Evolutionary conservation across 2,113 vertebrate species (phyloP).

Genomic region (Sylvilagus bachmani): DNA sequence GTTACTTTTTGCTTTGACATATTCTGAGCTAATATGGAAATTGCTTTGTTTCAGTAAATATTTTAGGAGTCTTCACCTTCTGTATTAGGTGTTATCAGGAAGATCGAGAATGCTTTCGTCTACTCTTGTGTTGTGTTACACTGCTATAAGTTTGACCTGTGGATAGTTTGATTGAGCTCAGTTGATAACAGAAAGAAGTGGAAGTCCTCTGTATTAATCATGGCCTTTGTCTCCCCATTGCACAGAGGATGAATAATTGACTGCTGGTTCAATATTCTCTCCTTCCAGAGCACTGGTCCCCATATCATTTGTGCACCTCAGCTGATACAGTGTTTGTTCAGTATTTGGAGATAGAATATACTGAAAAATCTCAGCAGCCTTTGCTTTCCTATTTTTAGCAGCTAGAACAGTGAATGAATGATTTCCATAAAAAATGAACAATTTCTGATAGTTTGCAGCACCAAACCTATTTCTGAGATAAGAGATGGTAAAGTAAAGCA

Average conservation of each 20-base stretch:
- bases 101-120: not conserved
- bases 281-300: not conserved
- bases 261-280: not conserved
- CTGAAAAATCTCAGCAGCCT: not conserved
- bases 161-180: not conserved
- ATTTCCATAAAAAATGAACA: constrained; percentile 12
- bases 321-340: not conserved
- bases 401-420: not conserved
- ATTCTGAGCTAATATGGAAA: not conserved
- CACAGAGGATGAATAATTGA: not conserved
- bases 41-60: not conserved
- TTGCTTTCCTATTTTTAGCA: not conserved
- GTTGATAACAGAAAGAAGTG: not conserved
- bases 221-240: not conserved
- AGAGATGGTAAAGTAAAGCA: constrained; percentile 13
- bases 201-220: not conserved
- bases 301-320: not conserved
- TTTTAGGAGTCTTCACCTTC: constrained; percentile 33
- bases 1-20: constrained; percentile 35
- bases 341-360: not conserved
- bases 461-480: not conserved
- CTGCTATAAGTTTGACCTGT: not conserved
- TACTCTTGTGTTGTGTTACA: constrained; percentile 29
- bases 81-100: not conserved
- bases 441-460: constrained; percentile 4